phyloP scores from a whole-genome alignment of 2,113 vertebrate species.

The Ceratotherium simum region DNA sequence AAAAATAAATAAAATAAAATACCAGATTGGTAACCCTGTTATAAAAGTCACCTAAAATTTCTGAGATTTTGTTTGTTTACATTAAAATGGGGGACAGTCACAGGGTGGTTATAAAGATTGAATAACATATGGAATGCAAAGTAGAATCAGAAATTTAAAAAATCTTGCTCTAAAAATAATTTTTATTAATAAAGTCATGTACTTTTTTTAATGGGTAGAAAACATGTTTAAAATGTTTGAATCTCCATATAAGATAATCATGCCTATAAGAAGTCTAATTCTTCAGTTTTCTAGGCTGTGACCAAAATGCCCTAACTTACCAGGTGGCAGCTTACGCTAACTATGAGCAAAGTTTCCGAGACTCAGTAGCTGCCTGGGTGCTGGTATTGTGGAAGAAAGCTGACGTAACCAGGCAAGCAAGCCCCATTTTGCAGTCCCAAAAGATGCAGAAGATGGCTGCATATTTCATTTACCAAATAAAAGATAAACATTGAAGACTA shows the following conservation, averaged over 20 bases:
- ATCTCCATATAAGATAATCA: conserved; percentile 3
- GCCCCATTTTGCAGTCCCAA: not conserved
- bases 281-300: not conserved
- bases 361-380: not conserved
- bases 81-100: not conserved
- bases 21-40: not conserved
- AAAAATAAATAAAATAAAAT: not conserved
- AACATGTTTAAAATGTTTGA: not conserved
- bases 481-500: not conserved
- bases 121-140: not conserved
- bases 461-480: not conserved
- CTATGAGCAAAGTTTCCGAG: not conserved
- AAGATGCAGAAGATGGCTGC: not conserved
- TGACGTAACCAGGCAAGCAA: not conserved
- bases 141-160: not conserved
- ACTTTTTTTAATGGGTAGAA: not conserved
- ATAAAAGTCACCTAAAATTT: not conserved
- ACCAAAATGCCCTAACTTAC: not conserved
- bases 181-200: not conserved
- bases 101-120: not conserved
- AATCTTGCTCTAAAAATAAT: not conserved
- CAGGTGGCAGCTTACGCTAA: not conserved
- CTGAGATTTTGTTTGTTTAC: conserved; percentile 4
- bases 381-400: not conserved
- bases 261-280: not conserved